Evolutionary conservation across 1,140 invertebrate genomes (phyloP).

Genomic region (Macrocentrus cingulum): DNA sequence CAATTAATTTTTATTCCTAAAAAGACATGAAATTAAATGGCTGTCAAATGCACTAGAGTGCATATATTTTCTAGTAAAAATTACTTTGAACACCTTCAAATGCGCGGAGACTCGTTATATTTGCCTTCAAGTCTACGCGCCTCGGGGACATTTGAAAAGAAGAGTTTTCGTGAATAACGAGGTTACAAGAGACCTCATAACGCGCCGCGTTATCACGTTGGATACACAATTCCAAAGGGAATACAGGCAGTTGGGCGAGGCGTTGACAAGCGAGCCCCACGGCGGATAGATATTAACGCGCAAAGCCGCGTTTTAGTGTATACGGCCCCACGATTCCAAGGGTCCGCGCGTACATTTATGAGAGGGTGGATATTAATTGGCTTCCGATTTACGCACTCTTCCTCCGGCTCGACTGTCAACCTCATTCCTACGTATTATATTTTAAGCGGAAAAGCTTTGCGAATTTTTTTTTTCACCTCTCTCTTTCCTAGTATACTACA

Average conservation of each 20-base stretch:
- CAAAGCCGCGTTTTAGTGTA: not conserved
- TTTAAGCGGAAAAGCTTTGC: not conserved
- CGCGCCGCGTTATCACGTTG: slow-evolving; percentile 20
- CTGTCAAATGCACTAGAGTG: not conserved
- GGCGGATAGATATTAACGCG: slow-evolving; percentile 30
- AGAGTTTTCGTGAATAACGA: slow-evolving; percentile 28
- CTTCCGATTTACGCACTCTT: slow-evolving; percentile 44
- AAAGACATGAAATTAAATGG: not conserved
- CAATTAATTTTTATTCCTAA: not conserved
- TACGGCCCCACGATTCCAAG: no score
- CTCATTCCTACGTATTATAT: slow-evolving; percentile 4
- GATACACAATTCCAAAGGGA: no score
- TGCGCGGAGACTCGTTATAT: slow-evolving; percentile 8
- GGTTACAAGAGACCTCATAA: slow-evolving; percentile 46
- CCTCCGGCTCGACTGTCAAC: not conserved
- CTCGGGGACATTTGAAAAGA: slow-evolving; percentile 13
- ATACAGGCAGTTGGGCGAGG: not conserved
- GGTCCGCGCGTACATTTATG: no score
- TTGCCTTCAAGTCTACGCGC: slow-evolving; percentile 12
- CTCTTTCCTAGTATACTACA: not conserved
- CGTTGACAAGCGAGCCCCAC: slow-evolving; percentile 50
- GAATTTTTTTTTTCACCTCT: not conserved
- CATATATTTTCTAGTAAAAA: not conserved
- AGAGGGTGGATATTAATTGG: slow-evolving; percentile 50
- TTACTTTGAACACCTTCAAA: slow-evolving; percentile 17